Evolutionary conservation across 2,113 vertebrate genomes (phyloP).

Genomic region (Pyxicephalus adspersus): DNA sequence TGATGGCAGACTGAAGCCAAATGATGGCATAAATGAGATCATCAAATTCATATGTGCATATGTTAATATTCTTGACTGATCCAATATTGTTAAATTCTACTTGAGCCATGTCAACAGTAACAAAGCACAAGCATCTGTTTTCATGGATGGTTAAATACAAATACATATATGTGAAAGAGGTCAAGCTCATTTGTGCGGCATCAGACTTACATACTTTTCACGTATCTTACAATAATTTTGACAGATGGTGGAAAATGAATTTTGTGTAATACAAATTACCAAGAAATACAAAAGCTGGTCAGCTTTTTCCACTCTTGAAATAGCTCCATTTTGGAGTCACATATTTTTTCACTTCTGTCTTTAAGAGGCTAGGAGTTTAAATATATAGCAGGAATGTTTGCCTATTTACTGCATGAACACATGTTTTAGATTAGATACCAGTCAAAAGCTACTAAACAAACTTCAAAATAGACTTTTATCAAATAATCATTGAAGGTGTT

Average conservation of each 20-base stretch:
- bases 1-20: background rate
- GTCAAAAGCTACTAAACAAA: no score
- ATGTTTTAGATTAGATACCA: no score
- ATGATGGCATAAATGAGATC: constrained; percentile 4
- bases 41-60: constrained; percentile 47
- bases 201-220: constrained; percentile 25
- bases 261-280: constrained; percentile 48
- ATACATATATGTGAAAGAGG: constrained; percentile 37
- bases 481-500: background rate
- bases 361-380: background rate
- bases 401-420: no score
- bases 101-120: constrained; percentile 45
- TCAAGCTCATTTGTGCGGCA: constrained; percentile 42
- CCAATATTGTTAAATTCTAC: constrained; percentile 29
- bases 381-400: background rate
- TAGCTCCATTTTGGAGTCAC: background rate
- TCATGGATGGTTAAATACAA: constrained; percentile 53
- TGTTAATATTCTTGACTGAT: constrained; percentile 50
- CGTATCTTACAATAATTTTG: constrained; percentile 47
- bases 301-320: background rate
- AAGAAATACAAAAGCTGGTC: constrained; percentile 27
- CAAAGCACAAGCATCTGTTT: constrained; percentile 47
- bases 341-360: background rate
- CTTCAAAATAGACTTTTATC: background rate
- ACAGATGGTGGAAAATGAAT: constrained; percentile 48